phyloP scores from a whole-genome alignment of 2,888 invertebrate species.

The Perdita meconis region DNA sequence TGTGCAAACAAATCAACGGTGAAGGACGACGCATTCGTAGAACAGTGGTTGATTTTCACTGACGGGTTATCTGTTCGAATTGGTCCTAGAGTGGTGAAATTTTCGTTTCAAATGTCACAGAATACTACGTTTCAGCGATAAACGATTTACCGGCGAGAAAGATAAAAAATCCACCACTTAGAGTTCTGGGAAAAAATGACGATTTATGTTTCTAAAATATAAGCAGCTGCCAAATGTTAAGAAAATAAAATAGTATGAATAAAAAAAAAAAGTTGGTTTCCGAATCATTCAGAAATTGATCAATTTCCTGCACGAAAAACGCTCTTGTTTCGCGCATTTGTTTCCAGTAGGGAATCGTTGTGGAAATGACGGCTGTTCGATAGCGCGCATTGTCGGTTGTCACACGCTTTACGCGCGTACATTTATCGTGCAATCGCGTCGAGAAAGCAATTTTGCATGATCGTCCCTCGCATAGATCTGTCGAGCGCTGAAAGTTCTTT shows the following conservation, averaged over 20 bases:
- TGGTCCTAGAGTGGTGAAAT: not conserved
- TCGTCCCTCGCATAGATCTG: slow-evolving; percentile 38
- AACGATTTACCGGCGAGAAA: no score
- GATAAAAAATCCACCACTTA: no score
- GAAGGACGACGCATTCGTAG: not conserved
- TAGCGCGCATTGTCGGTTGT: slow-evolving; percentile 4
- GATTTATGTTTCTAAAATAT: no score
- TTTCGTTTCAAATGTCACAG: no score
- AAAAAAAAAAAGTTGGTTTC: no score
- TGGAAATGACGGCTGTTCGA: not conserved
- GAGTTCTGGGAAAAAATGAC: no score
- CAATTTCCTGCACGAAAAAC: not conserved
- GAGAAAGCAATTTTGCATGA: slow-evolving; percentile 53
- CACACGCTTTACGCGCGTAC: not conserved
- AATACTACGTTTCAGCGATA: no score
- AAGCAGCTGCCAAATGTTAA: no score
- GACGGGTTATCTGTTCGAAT: no score
- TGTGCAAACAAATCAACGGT: slow-evolving; percentile 34
- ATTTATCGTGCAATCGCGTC: slow-evolving; percentile 13
- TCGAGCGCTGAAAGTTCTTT: slow-evolving; percentile 40
- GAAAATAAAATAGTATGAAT: no score
- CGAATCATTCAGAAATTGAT: no score
- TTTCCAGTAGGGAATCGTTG: not conserved
- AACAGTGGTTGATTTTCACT: slow-evolving; percentile 14
- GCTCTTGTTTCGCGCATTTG: not conserved